Evolutionary conservation across 2,113 vertebrate genomes (phyloP), one percentile per base, ranked within the genome.

Genomic region (Patagioenas fasciata): DNA sequence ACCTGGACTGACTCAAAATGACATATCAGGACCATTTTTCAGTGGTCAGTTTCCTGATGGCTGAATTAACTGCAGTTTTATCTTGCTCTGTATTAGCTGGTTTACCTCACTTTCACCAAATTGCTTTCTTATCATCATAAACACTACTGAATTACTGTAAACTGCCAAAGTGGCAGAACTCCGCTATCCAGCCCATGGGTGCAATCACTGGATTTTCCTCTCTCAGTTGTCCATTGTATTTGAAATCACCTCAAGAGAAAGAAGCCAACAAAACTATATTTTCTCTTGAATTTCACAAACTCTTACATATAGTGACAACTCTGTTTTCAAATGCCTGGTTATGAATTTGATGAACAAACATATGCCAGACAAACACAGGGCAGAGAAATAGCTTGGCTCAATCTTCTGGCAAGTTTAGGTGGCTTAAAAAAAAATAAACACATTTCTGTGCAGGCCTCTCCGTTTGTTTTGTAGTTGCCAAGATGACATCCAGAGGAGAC

Each of bases 91-190:
- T 56, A 94, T 93, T 96, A 83, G 70, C 93, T 97, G 95, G 54
- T 97, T 97, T 95, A 86, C 73, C 81, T 97, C 94, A 96, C 91
- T 96, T 95, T 93, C 93, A 96, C 92, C 92, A 96, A 94, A 96
- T 95, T 92, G 88, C 93, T 89, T 94, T 96, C 88, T 92, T 96
- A 95, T 93, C 74, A 0, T 70, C 80, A 67, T 67, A 96, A 91
- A 89, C 86, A 92, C 92, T 90, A 69, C 83, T 70, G 82, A 95
- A 94, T 94, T 95, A 89, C 85, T 61, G 75, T 54, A 90, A 95
- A 86, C 85, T 72, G 67, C 79, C 77, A 54, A 86, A 93, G 91
- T 84, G 85, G 82, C 89, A 91, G 57, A 84, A 69, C 21, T 79
- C 38, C 50, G 69, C 44, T 90, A 47, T 78, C 28, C 72, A 90